These are phyloP conservation scores for Cotesia typhae DNA, from an alignment of 1,140 invertebrate species.

Conservation along the genomic window DNA sequence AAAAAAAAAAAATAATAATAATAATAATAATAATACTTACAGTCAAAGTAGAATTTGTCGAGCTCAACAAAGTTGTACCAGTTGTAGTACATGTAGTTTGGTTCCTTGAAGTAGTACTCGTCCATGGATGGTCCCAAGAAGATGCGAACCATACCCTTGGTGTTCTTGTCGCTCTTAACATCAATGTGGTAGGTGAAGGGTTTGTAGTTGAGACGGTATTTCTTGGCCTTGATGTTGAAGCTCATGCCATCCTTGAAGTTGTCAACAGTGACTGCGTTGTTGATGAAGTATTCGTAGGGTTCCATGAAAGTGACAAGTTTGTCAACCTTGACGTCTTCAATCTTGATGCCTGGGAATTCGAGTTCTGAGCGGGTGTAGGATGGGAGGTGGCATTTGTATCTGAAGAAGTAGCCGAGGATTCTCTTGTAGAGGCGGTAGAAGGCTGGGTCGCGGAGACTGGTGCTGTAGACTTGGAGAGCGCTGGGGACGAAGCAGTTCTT, in stretches of 20 bases:
- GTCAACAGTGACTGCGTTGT: constrained; percentile 61
- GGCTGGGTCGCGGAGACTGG: constrained; percentile 65
- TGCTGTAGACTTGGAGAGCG: constrained; percentile 54
- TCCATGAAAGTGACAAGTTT: constrained; percentile 69
- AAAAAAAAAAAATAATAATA: background rate
- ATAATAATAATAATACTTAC: constrained; percentile 45
- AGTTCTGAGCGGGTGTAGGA: constrained; percentile 66
- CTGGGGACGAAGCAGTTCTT: constrained; percentile 58
- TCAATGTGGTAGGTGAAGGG: constrained; percentile 70
- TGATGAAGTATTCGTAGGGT: constrained; percentile 57
- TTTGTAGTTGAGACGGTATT: constrained; percentile 71
- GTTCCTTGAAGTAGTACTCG: constrained; percentile 51
- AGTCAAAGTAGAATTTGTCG: constrained; percentile 61
- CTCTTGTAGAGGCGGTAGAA: constrained; percentile 65
- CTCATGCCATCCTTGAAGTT: constrained; percentile 51
- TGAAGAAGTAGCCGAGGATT: constrained; percentile 62
- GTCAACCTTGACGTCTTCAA: constrained; percentile 71
- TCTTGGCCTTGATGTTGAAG: constrained; percentile 61
- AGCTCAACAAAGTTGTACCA: constrained; percentile 59
- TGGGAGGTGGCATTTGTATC: constrained; percentile 57
- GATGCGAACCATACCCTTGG: constrained; percentile 61
- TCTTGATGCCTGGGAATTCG: constrained; percentile 68
- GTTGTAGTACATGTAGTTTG: constrained; percentile 53
- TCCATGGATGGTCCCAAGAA: constrained; percentile 65
- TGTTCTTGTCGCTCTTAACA: constrained; percentile 63